Evolutionary conservation across 2,113 vertebrate species (phyloP).

Genomic region (Brienomyrus brachyistius): DNA sequence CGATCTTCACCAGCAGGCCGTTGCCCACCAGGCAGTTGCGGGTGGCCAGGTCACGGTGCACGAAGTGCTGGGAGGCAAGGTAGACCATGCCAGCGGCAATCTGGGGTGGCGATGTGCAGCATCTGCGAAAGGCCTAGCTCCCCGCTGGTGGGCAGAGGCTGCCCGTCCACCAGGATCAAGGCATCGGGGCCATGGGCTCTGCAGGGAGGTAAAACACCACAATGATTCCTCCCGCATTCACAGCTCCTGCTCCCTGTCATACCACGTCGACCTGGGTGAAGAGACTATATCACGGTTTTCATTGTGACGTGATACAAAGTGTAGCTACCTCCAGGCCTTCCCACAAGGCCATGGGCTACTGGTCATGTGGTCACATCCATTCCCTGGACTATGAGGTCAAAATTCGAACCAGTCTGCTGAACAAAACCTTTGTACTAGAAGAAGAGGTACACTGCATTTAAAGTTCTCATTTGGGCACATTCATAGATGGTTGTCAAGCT

Average conservation of each 20-base stretch:
- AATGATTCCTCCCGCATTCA: background rate
- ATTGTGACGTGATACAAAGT: background rate
- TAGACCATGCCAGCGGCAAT: constrained; percentile 95
- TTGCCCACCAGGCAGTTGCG: constrained; percentile 94
- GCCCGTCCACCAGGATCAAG: constrained; percentile 92
- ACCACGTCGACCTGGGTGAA: background rate
- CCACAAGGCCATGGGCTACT: background rate
- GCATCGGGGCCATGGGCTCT: constrained; percentile 96
- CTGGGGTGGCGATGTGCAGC: constrained; percentile 94
- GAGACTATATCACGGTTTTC: background rate
- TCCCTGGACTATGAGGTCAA: background rate
- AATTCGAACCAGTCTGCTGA: background rate
- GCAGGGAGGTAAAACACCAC: background rate
- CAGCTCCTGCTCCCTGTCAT: background rate
- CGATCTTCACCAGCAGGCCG: constrained; percentile 91
- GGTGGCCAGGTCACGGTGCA: constrained; percentile 93
- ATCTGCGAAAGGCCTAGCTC: constrained; percentile 91
- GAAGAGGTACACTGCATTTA: background rate
- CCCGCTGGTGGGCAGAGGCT: constrained; percentile 83
- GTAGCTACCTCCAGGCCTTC: background rate
- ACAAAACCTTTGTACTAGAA: background rate
- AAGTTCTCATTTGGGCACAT: background rate
- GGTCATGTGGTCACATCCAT: background rate
- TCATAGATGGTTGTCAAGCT: background rate
- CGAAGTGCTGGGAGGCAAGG: constrained; percentile 93